These are phyloP conservation scores for Anorthoa munda DNA, from an alignment of 2,888 invertebrate species.

Conservation along the genomic window DNA sequence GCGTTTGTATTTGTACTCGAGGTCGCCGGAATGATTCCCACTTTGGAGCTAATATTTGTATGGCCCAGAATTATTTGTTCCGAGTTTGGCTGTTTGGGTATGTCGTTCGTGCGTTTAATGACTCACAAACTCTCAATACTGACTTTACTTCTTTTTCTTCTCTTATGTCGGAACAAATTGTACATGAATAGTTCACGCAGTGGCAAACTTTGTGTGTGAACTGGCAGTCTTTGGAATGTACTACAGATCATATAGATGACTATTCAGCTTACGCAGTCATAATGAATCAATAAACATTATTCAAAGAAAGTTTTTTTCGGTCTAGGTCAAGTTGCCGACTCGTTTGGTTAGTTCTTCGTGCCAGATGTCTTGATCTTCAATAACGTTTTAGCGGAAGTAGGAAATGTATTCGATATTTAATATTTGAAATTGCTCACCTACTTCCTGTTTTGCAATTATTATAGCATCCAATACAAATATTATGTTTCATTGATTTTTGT, in stretches of 20 bases:
- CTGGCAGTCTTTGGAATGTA: neutral
- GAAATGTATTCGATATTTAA: conserved; percentile 31
- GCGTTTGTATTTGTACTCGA: neutral
- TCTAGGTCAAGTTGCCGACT: conserved; percentile 35
- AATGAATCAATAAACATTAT: neutral
- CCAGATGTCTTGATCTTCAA: conserved; percentile 17
- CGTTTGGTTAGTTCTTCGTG: conserved; percentile 10
- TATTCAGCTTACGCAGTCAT: neutral
- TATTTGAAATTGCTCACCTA: conserved; percentile 12
- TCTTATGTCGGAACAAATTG: neutral
- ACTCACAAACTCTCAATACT: conserved; percentile 2
- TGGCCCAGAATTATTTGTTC: conserved; percentile 21
- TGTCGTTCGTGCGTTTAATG: conserved; percentile 24
- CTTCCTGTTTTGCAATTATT: conserved; percentile 24
- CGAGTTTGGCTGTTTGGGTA: conserved; percentile 6
- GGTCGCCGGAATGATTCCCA: conserved; percentile 23
- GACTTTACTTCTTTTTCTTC: neutral
- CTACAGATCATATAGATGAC: neutral
- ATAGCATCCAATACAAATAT: conserved; percentile 16
- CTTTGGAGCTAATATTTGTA: conserved; percentile 32
- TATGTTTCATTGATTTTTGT: neutral
- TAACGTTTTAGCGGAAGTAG: conserved; percentile 42
- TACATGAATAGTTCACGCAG: neutral
- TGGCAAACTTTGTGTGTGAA: neutral
- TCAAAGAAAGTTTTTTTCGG: conserved; percentile 23